Conservation (phyloP, 2,113 vertebrate species). For the Leucopternis melanops region DNA sequence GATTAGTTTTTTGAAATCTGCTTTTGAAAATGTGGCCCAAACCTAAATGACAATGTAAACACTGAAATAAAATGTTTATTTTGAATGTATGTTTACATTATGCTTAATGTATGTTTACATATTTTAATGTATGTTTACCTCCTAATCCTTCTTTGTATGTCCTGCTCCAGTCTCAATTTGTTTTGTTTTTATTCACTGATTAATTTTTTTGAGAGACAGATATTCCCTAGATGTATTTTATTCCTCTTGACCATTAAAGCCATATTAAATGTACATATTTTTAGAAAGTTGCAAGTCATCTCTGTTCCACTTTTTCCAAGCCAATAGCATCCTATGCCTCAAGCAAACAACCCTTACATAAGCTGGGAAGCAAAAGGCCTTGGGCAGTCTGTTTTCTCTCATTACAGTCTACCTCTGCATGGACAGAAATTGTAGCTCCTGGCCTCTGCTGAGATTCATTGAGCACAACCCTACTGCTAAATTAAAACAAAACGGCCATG, state of each 20-base stretch:
- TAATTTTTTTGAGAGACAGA: neutral
- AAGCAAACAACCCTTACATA: neutral
- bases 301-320: neutral
- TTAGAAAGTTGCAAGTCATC: neutral
- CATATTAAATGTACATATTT: neutral
- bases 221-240: neutral
- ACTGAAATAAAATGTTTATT: neutral
- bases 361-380: neutral
- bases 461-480: neutral
- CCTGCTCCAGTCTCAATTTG: neutral
- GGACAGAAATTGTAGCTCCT: neutral
- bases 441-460: neutral
- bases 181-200: neutral
- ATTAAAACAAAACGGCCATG: neutral
- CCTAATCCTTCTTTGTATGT: neutral
- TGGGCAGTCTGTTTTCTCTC: neutral
- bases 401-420: neutral
- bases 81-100: neutral
- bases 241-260: neutral
- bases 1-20: neutral
- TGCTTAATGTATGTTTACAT: neutral
- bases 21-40: neutral
- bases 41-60: neutral
- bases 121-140: neutral
- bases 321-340: neutral